Percentiles rank a stretch among this genome's conserved stretches.
Evolutionary conservation across 2,888 invertebrate genomes (phyloP).

Genomic region (Drosophila setosimentum): DNA sequence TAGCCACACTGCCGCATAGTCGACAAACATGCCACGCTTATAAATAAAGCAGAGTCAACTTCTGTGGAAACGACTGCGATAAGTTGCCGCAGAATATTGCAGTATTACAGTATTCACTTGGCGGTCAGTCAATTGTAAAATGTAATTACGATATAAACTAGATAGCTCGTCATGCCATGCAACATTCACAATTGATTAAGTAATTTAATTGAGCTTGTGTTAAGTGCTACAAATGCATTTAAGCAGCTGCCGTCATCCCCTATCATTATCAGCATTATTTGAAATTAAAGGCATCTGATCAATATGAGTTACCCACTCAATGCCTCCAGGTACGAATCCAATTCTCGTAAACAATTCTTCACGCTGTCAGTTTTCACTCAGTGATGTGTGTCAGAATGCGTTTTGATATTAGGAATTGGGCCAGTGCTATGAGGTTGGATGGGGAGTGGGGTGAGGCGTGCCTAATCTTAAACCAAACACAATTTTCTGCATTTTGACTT

Average conservation of each 20-base stretch:
- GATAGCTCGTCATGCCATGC: conserved; percentile 9
- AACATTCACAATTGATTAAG: conserved; percentile 58
- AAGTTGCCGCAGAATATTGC: conserved; percentile 27
- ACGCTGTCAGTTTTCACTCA: conserved; percentile 41
- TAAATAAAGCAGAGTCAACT: conserved; percentile 60
- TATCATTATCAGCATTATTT: neutral
- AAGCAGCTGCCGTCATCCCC: neutral
- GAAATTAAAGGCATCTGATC: conserved; percentile 41
- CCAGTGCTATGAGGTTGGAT: too few species aligned
- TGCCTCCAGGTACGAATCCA: conserved; percentile 31
- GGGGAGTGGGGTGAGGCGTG: neutral
- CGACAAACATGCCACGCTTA: conserved; percentile 16
- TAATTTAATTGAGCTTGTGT: conserved; percentile 53
- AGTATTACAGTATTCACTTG: conserved; percentile 2
- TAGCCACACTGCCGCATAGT: conserved; percentile 46
- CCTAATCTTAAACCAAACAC: conserved; percentile 27
- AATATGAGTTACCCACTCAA: conserved; percentile 26
- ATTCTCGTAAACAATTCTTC: conserved; percentile 23
- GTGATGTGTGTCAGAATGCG: conserved; percentile 44
- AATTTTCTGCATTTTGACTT: conserved; percentile 28
- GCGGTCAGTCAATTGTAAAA: conserved; percentile 68
- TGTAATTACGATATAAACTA: conserved; percentile 58
- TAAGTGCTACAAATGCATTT: conserved; percentile 18
- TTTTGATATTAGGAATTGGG: conserved; percentile 25
- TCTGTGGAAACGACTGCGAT: conserved; percentile 15